phyloP scores from a whole-genome alignment of 2,113 vertebrate genomes.

The Glaucomys volans region DNA sequence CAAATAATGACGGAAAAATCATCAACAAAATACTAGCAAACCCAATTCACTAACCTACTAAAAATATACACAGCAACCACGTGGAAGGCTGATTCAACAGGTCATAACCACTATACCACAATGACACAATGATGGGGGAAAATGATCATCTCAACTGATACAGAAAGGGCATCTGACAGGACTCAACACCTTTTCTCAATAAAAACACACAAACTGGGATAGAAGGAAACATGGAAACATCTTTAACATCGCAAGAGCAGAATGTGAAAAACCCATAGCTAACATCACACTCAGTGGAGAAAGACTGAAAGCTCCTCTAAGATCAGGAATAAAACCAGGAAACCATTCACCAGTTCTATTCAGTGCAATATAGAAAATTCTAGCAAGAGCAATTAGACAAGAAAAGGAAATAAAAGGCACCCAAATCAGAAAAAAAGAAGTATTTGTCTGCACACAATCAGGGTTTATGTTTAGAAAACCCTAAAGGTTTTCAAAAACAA shows the following conservation, averaged over 20 bases:
- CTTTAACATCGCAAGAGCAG: neutral
- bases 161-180: neutral
- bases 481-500: neutral
- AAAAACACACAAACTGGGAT: neutral
- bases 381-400: neutral
- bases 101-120: neutral
- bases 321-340: neutral
- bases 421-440: neutral
- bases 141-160: neutral
- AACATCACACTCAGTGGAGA: neutral
- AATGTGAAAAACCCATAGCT: neutral
- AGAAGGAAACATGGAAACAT: neutral
- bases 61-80: neutral
- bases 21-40: neutral
- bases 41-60: neutral
- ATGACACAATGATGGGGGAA: neutral
- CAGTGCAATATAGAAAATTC: neutral
- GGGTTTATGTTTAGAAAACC: neutral
- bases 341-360: neutral
- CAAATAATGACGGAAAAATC: neutral
- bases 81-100: neutral
- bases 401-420: neutral
- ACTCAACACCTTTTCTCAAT: neutral
- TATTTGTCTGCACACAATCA: neutral
- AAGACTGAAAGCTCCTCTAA: neutral